These are phyloP conservation scores for Cydia strobilella DNA, from an alignment of 1,140 invertebrate genomes.

Conservation along the genomic window DNA sequence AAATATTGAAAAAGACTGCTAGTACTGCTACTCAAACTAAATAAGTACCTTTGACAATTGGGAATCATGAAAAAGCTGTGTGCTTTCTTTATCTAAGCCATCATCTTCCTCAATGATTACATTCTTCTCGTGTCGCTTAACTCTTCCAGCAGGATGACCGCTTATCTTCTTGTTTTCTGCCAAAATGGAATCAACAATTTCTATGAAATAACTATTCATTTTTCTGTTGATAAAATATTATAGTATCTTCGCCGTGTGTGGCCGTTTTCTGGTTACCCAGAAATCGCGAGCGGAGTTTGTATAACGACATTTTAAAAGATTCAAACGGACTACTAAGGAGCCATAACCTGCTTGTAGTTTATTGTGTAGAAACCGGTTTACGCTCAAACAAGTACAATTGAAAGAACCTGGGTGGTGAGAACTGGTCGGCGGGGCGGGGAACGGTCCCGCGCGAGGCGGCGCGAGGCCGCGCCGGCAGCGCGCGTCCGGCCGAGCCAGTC, in stretches of 20 bases:
- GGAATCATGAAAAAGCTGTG: not conserved
- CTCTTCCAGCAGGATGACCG: not conserved
- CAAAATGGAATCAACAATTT: not conserved
- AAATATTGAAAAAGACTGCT: not conserved
- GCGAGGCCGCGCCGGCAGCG: slow-evolving; percentile 25
- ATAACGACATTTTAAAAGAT: not conserved
- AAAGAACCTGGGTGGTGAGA: not conserved
- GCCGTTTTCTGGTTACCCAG: too few species aligned
- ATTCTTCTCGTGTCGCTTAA: not conserved
- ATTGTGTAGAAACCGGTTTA: slow-evolving; percentile 19
- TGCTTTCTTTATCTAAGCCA: not conserved
- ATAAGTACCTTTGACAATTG: not conserved
- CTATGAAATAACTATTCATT: too few species aligned
- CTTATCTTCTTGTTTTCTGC: not conserved
- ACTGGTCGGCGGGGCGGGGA: slow-evolving; percentile 12
- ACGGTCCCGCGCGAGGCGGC: slow-evolving; percentile 49
- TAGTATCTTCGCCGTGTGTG: too few species aligned
- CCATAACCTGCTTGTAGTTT: not conserved
- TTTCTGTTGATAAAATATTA: too few species aligned
- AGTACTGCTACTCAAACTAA: not conserved
- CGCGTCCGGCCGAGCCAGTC: not conserved
- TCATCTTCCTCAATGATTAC: not conserved
- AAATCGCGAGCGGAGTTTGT: too few species aligned
- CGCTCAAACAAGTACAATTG: not conserved
- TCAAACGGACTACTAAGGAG: not conserved